These are phyloP conservation scores for Aphelocoma californica DNA, from an alignment of 2,797 vertebrate genomes.

Conservation along the genomic window DNA sequence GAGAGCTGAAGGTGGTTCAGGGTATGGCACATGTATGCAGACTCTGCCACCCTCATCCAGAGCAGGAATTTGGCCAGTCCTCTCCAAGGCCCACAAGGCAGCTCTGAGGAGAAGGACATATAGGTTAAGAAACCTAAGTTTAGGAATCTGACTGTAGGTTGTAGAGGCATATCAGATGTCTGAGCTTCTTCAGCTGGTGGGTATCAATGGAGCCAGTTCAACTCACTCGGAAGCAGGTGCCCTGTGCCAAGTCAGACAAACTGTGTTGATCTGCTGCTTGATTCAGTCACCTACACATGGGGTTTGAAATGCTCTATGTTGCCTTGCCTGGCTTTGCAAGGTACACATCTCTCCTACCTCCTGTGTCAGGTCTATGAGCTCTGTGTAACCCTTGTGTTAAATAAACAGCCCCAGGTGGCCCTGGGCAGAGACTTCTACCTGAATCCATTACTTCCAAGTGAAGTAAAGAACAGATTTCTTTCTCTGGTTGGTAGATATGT, in stretches of 20 bases:
- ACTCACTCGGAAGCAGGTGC: neutral
- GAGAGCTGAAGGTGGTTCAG: neutral
- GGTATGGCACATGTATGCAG: fast-evolving
- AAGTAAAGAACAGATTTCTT: neutral
- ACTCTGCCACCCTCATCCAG: neutral
- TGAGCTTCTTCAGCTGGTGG: neutral
- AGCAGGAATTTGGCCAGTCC: neutral
- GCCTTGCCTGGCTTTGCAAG: neutral
- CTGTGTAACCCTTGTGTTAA: neutral
- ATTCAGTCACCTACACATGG: neutral
- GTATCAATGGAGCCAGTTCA: neutral
- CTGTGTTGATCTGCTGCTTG: neutral
- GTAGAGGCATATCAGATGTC: neutral
- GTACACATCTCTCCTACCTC: neutral
- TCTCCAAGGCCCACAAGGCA: neutral
- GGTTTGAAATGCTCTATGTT: neutral
- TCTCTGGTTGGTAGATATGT: neutral
- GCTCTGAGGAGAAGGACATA: neutral
- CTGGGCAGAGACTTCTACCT: neutral
- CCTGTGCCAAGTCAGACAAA: neutral
- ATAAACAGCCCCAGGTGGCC: neutral
- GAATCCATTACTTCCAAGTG: neutral
- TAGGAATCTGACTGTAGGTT: neutral
- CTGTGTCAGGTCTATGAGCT: neutral
- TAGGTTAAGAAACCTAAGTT: neutral